These are phyloP conservation scores for Celastrina argiolus DNA, from an alignment of 2,888 invertebrate genomes.

Conservation along the genomic window DNA sequence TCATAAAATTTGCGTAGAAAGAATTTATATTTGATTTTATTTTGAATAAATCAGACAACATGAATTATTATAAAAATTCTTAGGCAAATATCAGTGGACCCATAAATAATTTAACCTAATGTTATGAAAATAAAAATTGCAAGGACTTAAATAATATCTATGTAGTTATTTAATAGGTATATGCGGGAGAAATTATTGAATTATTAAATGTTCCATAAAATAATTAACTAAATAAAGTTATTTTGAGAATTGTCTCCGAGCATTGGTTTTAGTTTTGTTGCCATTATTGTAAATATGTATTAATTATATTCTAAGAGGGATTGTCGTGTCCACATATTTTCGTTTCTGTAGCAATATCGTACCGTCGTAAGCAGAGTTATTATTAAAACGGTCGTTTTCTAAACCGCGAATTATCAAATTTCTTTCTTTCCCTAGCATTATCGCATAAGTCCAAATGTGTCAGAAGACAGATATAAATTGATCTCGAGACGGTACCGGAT, in stretches of 20 bases:
- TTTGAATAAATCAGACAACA: not conserved
- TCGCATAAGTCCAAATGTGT: conserved; percentile 76
- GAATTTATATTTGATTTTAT: not conserved
- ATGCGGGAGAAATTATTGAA: too few relatives aligned
- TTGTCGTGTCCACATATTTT: conserved; percentile 43
- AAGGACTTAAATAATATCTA: too few relatives aligned
- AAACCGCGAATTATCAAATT: conserved; percentile 77
- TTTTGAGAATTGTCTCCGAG: too few relatives aligned
- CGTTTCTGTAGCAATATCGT: conserved; percentile 50
- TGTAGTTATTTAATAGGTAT: too few relatives aligned
- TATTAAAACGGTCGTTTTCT: conserved; percentile 73
- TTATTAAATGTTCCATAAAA: too few relatives aligned
- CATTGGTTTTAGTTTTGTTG: too few relatives aligned
- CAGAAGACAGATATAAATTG: conserved; percentile 46
- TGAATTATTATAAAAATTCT: not conserved
- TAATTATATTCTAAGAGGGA: too few relatives aligned
- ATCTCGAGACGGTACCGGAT: conserved; percentile 31
- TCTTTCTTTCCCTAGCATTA: conserved; percentile 72
- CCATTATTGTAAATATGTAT: too few relatives aligned
- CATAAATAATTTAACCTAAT: not conserved
- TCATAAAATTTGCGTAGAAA: not conserved
- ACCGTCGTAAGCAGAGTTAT: conserved; percentile 65
- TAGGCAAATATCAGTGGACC: not conserved
- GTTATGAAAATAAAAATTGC: too few relatives aligned
- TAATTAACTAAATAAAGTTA: too few relatives aligned